A percentile compares a stretch with the other conserved stretches of the same genome.
These are phyloP conservation scores for Sebastes cheni DNA, from an alignment of 2,797 vertebrate species.

Conservation along the genomic window DNA sequence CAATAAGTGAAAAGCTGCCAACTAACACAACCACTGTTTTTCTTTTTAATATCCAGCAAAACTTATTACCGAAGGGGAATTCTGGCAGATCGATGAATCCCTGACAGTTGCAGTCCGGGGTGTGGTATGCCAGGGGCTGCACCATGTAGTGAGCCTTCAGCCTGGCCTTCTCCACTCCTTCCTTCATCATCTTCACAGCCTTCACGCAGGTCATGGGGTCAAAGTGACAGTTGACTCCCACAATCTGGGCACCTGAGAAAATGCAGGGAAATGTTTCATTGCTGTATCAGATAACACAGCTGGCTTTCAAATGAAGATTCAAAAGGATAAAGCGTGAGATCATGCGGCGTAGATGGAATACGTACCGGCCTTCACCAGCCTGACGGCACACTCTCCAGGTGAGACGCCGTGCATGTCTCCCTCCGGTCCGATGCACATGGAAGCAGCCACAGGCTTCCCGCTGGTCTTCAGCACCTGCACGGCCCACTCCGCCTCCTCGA, in stretches of 20 bases:
- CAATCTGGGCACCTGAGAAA: slow-evolving; percentile 88
- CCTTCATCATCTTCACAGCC: slow-evolving; percentile 80
- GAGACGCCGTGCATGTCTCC: slow-evolving; percentile 84
- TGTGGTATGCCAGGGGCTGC: slow-evolving; percentile 81
- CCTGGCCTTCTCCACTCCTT: slow-evolving; percentile 85
- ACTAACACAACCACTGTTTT: accelerated
- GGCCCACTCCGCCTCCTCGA: slow-evolving; percentile 93
- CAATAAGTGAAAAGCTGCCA: neutral
- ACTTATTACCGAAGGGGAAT: slow-evolving; percentile 46
- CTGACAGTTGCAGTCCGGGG: slow-evolving; percentile 87
- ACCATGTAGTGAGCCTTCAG: slow-evolving; percentile 90
- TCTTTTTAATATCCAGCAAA: neutral
- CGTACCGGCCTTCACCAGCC: slow-evolving; percentile 89
- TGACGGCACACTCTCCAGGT: slow-evolving; percentile 84
- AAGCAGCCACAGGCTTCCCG: slow-evolving; percentile 88
- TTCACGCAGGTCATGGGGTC: slow-evolving; percentile 86
- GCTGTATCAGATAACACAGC: neutral
- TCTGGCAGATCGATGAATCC: slow-evolving; percentile 84
- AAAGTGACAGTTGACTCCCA: slow-evolving; percentile 94
- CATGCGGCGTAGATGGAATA: neutral
- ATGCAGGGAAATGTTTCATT: neutral
- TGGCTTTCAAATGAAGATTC: neutral
- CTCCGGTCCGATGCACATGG: slow-evolving; percentile 86
- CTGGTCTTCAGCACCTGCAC: slow-evolving; percentile 87
- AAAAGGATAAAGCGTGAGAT: neutral